Percentiles rank a stretch among this genome's conserved stretches.
Conservation (phyloP, 2,797 vertebrate species). For the Tadarida brasiliensis region DNA sequence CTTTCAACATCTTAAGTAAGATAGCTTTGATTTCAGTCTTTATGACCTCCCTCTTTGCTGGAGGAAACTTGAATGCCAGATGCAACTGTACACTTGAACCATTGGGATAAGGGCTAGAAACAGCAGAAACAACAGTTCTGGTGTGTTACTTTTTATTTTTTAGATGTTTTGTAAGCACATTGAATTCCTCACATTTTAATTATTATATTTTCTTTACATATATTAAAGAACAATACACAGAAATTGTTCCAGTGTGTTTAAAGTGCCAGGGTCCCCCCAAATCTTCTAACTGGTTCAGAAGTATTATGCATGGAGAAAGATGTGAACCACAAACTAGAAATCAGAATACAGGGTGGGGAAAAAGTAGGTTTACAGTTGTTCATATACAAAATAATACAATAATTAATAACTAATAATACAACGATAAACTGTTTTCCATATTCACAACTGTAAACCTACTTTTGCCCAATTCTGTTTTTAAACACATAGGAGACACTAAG, state of each 20-base stretch:
- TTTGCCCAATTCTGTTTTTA: not conserved
- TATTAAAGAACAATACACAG: not conserved
- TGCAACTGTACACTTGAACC: not conserved
- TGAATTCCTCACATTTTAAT: not conserved
- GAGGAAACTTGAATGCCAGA: constrained; percentile 57
- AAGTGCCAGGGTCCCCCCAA: not conserved
- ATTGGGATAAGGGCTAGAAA: not conserved
- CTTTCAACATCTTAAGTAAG: constrained; percentile 18
- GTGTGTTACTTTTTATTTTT: not conserved
- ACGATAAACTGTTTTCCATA: not conserved
- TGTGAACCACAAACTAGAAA: not conserved
- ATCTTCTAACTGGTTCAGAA: not conserved
- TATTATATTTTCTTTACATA: not conserved
- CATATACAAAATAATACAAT: not conserved
- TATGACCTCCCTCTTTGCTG: not conserved
- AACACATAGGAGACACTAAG: not conserved
- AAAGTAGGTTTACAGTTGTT: not conserved
- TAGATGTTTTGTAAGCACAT: not conserved
- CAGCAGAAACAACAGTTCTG: not conserved
- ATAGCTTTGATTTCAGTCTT: not conserved
- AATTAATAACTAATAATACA: not conserved
- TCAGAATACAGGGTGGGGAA: not conserved
- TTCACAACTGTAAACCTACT: not conserved
- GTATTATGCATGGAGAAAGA: not conserved
- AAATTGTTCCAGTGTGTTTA: not conserved